Evolutionary conservation across 2,113 vertebrate genomes (phyloP).

Genomic region (Lethenteron camtschaticum): DNA sequence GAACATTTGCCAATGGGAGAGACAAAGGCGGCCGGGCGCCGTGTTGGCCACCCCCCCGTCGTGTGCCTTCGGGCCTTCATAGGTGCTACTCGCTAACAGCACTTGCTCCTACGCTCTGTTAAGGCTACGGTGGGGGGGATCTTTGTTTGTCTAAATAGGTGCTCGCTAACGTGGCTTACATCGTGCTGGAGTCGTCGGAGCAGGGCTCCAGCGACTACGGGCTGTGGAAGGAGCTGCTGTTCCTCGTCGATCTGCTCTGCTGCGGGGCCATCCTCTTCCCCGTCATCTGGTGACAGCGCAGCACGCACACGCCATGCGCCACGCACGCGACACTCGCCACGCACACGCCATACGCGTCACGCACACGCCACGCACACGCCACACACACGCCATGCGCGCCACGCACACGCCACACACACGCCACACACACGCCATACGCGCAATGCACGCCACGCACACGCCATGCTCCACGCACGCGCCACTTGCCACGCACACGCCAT

Average conservation of each 20-base stretch:
- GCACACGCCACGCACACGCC: too few relatives aligned
- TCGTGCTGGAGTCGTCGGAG: conserved; percentile 45
- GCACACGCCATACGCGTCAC: too few relatives aligned
- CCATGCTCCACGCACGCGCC: too few relatives aligned
- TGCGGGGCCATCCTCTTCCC: conserved; percentile 49
- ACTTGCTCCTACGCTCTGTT: too few relatives aligned
- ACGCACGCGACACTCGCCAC: not conserved
- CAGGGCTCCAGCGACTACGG: conserved; percentile 41
- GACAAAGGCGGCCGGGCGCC: too few relatives aligned
- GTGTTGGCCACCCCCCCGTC: too few relatives aligned
- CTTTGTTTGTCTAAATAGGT: conserved; percentile 20
- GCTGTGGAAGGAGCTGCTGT: conserved; percentile 48
- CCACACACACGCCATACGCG: not conserved
- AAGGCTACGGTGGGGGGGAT: not conserved
- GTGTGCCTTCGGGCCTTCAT: too few relatives aligned
- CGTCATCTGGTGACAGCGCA: conserved; percentile 37
- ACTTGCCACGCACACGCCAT: too few relatives aligned
- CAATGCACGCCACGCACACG: too few relatives aligned
- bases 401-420: not conserved
- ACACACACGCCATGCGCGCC: too few relatives aligned
- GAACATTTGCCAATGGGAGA: too few relatives aligned
- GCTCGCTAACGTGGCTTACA: conserved; percentile 45
- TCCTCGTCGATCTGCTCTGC: conserved; percentile 50
- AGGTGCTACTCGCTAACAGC: too few relatives aligned
- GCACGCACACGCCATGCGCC: conserved; percentile 1